A percentile compares a stretch with the other conserved stretches of the same genome.
These are phyloP conservation scores for Cryptoprocta ferox DNA, from an alignment of 2,797 vertebrate genomes.

Conservation along the genomic window DNA sequence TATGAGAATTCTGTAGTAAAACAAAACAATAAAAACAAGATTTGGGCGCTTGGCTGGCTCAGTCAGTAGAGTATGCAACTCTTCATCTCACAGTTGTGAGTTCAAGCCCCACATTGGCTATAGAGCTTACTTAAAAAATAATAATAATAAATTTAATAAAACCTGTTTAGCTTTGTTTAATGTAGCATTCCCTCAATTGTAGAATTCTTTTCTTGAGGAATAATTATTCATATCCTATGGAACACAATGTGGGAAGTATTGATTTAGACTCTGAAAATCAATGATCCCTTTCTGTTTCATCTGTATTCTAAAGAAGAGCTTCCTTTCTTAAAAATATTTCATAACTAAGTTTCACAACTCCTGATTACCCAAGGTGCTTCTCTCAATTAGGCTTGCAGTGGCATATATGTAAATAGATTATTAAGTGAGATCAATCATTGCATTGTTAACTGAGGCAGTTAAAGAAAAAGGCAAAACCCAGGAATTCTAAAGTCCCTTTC, in stretches of 20 bases:
- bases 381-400: background rate
- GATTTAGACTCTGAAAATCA: background rate
- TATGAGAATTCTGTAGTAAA: background rate
- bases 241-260: constrained; percentile 49
- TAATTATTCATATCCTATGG: background rate
- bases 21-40: background rate
- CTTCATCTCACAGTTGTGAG: background rate
- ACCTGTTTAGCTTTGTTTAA: background rate
- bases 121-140: background rate
- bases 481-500: background rate
- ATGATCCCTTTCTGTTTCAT: background rate
- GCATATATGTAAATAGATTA: background rate
- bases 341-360: background rate
- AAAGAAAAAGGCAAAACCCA: background rate
- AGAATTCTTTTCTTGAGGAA: background rate
- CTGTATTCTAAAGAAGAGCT: background rate
- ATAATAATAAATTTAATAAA: background rate
- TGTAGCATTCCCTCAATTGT: background rate
- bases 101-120: background rate
- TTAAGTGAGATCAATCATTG: background rate
- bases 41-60: background rate
- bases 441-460: constrained; percentile 13
- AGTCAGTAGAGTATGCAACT: background rate
- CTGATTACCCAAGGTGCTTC: background rate
- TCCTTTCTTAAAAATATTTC: constrained; percentile 19